phyloP scores from a whole-genome alignment of 1,140 invertebrate genomes.

The Conus ventricosus region DNA sequence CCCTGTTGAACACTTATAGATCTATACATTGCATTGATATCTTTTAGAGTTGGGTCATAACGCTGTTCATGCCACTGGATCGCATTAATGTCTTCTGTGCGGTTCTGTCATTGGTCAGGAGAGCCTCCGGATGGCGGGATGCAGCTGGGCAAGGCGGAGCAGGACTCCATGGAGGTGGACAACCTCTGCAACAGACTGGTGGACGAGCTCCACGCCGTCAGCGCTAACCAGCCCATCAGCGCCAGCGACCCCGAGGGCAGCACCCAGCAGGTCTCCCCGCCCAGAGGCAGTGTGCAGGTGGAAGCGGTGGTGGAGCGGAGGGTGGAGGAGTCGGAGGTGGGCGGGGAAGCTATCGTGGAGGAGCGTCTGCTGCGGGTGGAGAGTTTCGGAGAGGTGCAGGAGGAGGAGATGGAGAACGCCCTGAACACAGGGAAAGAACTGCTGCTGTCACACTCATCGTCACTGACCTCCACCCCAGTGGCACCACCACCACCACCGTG shows the following conservation, averaged over 20 bases:
- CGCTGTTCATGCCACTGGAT: too few species aligned
- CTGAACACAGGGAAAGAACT: constrained; percentile 61
- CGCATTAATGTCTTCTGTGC: too few species aligned
- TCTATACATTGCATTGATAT: too few species aligned
- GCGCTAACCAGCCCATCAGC: background rate
- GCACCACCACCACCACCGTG: constrained; percentile 16
- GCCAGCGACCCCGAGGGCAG: background rate
- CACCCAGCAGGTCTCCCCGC: background rate
- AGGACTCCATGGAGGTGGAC: constrained; percentile 44
- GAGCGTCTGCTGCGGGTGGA: constrained; percentile 11
- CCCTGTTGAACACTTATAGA: too few species aligned
- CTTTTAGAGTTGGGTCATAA: too few species aligned
- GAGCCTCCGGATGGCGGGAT: background rate
- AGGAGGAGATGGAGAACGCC: constrained; percentile 64
- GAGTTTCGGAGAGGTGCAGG: constrained; percentile 49
- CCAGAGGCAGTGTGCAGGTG: constrained; percentile 27
- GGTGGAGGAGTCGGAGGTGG: background rate
- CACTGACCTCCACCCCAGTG: constrained; percentile 5
- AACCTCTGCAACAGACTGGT: constrained; percentile 47
- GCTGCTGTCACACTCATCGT: constrained; percentile 48
- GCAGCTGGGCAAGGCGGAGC: constrained; percentile 14
- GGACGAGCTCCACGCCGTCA: constrained; percentile 28
- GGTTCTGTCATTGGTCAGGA: too few species aligned
- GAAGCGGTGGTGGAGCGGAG: constrained; percentile 12
- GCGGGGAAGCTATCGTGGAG: constrained; percentile 3